phyloP scores from a whole-genome alignment of 2,797 vertebrate species.

The Parotocinclus haroldoi region DNA sequence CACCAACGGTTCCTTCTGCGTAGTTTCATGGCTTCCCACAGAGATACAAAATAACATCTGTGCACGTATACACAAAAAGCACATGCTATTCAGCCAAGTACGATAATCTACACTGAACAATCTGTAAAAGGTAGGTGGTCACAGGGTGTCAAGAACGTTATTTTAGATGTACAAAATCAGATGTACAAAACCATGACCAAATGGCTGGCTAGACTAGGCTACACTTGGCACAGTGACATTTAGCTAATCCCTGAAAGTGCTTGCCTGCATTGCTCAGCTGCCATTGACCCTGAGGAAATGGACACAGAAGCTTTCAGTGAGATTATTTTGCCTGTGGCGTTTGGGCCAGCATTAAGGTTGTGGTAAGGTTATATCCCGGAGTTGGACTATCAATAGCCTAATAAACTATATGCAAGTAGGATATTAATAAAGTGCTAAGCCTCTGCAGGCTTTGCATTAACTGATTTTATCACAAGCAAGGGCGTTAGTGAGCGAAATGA shows the following conservation, averaged over 20 bases:
- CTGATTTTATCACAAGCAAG: too few species aligned
- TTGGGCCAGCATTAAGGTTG: constrained; percentile 11
- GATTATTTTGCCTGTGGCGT: constrained; percentile 32
- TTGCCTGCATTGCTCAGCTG: constrained; percentile 19
- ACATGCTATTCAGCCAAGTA: not conserved
- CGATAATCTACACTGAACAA: not conserved
- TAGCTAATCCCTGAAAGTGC: constrained; percentile 30
- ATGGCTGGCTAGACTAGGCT: not conserved
- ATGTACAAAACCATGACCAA: not conserved
- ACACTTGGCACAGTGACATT: constrained; percentile 30
- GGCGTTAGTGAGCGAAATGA: too few species aligned
- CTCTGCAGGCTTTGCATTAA: too few species aligned
- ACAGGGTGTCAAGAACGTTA: constrained; percentile 4
- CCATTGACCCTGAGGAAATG: constrained; percentile 31
- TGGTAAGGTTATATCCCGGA: constrained; percentile 23
- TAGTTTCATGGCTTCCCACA: not conserved
- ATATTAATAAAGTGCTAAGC: constrained; percentile 21
- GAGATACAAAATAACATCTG: too few species aligned
- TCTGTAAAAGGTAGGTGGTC: constrained; percentile 4
- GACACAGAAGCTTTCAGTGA: constrained; percentile 29
- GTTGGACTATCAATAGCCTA: constrained; percentile 22
- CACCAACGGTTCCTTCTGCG: not conserved
- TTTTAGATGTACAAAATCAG: not conserved
- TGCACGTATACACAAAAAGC: too few species aligned
- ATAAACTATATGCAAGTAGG: constrained; percentile 30